These are phyloP conservation scores for Zaprionus africanus DNA, from an alignment of 1,140 invertebrate species.

Conservation along the genomic window DNA sequence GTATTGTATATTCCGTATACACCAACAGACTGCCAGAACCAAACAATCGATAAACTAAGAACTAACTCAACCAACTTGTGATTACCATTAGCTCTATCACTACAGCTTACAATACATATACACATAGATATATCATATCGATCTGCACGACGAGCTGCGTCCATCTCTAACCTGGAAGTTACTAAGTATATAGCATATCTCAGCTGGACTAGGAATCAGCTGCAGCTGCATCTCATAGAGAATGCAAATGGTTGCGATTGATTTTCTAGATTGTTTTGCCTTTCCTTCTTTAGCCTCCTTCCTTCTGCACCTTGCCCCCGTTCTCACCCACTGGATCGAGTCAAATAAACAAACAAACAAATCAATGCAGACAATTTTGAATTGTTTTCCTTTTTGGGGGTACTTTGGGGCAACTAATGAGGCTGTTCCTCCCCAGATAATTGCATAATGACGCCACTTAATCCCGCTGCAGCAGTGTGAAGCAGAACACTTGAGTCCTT, in stretches of 20 bases:
- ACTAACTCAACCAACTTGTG: background rate
- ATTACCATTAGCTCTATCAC: background rate
- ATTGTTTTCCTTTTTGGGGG: background rate
- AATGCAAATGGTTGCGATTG: constrained; percentile 17
- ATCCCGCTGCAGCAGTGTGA: background rate
- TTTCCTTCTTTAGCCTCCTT: background rate
- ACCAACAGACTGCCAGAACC: background rate
- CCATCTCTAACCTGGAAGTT: background rate
- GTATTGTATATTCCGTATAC: background rate
- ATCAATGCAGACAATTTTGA: background rate
- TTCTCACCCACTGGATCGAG: background rate
- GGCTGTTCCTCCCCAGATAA: background rate
- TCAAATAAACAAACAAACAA: background rate
- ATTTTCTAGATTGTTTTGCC: background rate
- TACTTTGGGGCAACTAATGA: background rate
- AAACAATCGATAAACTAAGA: constrained; percentile 7
- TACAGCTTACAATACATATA: background rate
- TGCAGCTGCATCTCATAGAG: constrained; percentile 12
- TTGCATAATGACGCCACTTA: background rate
- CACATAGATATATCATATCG: constrained; percentile 3
- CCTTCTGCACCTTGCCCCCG: background rate
- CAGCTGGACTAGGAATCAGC: background rate
- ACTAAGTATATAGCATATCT: background rate
- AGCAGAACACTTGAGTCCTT: background rate
- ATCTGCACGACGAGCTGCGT: background rate